Percentiles rank a stretch among this genome's conserved stretches.
Conservation (phyloP, 2,888 invertebrate species). For the Mythimna pallens region DNA sequence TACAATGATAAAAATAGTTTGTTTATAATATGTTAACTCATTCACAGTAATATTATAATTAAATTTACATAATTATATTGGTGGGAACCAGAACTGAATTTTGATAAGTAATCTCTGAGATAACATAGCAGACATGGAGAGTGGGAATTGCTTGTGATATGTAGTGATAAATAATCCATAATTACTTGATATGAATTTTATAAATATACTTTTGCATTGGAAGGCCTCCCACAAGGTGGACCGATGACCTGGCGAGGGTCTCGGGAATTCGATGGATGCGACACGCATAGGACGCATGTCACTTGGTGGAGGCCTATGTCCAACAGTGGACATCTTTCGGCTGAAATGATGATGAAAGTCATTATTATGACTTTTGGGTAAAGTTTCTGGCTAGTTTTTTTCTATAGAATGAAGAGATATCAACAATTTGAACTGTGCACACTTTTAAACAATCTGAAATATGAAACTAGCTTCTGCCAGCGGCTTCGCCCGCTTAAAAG, state of each 20-base stretch:
- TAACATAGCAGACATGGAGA: constrained; percentile 6
- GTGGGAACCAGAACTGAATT: constrained; percentile 1
- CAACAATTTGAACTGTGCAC: not conserved
- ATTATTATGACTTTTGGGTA: too few relatives aligned
- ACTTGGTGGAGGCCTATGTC: too few relatives aligned
- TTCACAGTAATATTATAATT: not conserved
- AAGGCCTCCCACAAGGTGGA: too few relatives aligned
- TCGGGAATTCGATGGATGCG: too few relatives aligned
- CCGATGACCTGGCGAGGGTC: too few relatives aligned
- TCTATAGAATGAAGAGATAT: not conserved
- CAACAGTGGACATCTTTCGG: too few relatives aligned
- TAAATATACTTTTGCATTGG: too few relatives aligned
- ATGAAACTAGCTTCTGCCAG: too few relatives aligned
- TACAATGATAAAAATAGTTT: not conserved
- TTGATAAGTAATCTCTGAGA: constrained; percentile 12
- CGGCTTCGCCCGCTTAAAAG: too few relatives aligned
- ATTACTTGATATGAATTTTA: not conserved
- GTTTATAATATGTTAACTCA: not conserved
- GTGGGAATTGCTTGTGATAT: constrained; percentile 7
- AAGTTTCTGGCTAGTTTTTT: not conserved
- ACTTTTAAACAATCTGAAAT: too few relatives aligned
- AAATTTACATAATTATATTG: not conserved
- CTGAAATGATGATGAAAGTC: too few relatives aligned
- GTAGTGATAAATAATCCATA: constrained; percentile 4
- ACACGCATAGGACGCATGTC: too few relatives aligned